Evolutionary conservation across 2,113 vertebrate species (phyloP).

Genomic region (Psilopogon haemacephalus): DNA sequence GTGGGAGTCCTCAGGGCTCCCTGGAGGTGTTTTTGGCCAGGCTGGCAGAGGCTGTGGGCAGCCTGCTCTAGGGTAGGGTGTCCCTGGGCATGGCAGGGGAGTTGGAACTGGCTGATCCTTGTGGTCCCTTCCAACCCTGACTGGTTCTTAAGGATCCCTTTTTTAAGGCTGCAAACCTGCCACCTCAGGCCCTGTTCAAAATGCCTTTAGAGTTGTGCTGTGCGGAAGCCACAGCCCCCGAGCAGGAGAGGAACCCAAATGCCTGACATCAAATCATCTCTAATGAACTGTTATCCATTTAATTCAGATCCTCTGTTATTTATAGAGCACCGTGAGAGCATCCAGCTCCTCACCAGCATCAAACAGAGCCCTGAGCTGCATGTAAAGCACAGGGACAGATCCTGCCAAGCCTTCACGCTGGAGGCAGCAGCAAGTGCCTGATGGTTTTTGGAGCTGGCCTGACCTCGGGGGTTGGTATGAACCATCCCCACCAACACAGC

Average conservation of each 20-base stretch:
- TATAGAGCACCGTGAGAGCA: slow-evolving; percentile 36
- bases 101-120: too few relatives aligned
- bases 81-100: too few relatives aligned
- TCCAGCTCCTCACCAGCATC: slow-evolving; percentile 40
- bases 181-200: not conserved
- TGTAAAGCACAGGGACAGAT: slow-evolving; percentile 29
- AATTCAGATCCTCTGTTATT: slow-evolving; percentile 49
- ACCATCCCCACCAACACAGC: not conserved
- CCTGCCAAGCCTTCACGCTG: not conserved
- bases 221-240: not conserved
- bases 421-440: fast-evolving
- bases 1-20: not conserved
- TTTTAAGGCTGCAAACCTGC: not conserved
- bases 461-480: not conserved
- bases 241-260: not conserved
- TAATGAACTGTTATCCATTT: slow-evolving; percentile 41
- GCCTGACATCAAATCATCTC: slow-evolving; percentile 1
- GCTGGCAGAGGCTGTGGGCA: too few relatives aligned
- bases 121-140: too few relatives aligned
- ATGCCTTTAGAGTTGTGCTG: not conserved
- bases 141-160: not conserved
- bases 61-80: too few relatives aligned
- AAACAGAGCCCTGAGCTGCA: slow-evolving; percentile 40
- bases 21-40: too few relatives aligned
- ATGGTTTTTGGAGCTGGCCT: not conserved